Evolutionary conservation across 2,888 invertebrate genomes (phyloP), one percentile per base, ranked within the genome.

Genomic region (Agrochola macilenta): DNA sequence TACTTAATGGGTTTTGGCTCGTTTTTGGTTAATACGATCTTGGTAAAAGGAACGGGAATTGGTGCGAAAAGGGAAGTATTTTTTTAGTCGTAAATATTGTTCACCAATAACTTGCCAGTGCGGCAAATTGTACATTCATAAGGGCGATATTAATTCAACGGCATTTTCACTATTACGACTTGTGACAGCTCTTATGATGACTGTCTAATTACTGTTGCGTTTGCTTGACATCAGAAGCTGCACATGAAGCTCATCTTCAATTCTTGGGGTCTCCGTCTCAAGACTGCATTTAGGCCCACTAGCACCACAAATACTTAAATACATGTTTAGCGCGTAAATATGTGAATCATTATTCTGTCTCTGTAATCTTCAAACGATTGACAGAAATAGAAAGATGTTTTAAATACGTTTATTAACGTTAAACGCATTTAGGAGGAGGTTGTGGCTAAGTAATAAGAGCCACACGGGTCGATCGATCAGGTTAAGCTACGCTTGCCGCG

Each of bases 1-100:
- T 65, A 70, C 64, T 74, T 78, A 74, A 83, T 86, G 83, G 78
- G 74, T 81, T 86, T 81, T 74, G 66, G 72, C 69, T 74, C 72
- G 65, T 76, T 76, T 78, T 74, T 75, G 9, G 79, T 64, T 78
- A 69, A 83, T 30, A 66, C 61, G 58, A 69, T 76, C 64, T 65
- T 69, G 20, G 66, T 71, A 35, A 65, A 57, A 70, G 70, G 43
- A 64, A 65, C 12, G 30, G 57, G n/a, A 74, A 84, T 74, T 30
- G 35, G 23, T 57, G 64, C 14, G 23, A 69, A 74, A 49, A 60
- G 5, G 4, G 43, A 30, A 60, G 35, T 54, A 57, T 43, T 7
- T 43, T 58, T 68, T 64, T 26, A 20, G 46, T 43, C 14, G n/a
- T 30, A 23, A 76, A 58, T 58, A 54, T 68, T 5, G 14, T 26